These are phyloP conservation scores for Sphaerophoria taeniata DNA, from an alignment of 2,888 invertebrate genomes.

Conservation along the genomic window DNA sequence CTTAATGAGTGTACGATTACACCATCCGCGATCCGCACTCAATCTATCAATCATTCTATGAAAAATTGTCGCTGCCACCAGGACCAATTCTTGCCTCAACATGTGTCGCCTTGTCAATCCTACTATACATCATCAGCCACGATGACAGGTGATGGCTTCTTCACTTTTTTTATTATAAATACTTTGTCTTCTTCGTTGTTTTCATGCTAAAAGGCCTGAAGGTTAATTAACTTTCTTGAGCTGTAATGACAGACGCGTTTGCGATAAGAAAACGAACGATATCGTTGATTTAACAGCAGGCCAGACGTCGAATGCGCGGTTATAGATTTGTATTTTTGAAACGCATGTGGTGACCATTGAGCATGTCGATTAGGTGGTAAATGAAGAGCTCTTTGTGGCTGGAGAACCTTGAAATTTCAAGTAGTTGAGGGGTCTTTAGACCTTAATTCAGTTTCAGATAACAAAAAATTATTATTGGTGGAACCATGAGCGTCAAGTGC, in stretches of 20 bases:
- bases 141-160: slow-evolving; percentile 38
- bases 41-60: slow-evolving; percentile 47
- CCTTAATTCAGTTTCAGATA: slow-evolving; percentile 14
- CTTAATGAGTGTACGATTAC: slow-evolving; percentile 45
- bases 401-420: slow-evolving; percentile 55
- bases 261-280: no score
- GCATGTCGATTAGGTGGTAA: slow-evolving; percentile 63
- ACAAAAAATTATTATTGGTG: background rate
- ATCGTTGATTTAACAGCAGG: background rate
- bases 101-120: background rate
- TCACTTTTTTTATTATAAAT: background rate
- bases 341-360: slow-evolving; percentile 54
- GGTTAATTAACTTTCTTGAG: slow-evolving; percentile 58
- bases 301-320: slow-evolving; percentile 6
- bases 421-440: slow-evolving; percentile 21
- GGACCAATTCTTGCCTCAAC: slow-evolving; percentile 14
- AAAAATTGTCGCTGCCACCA: slow-evolving; percentile 17
- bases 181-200: background rate
- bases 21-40: slow-evolving; percentile 42
- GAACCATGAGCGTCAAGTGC: background rate
- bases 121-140: background rate
- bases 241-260: slow-evolving; percentile 4
- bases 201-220: slow-evolving; percentile 38
- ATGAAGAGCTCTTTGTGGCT: slow-evolving; percentile 30
- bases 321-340: slow-evolving; percentile 41